Base-by-base conservation (phyloP, 2,888 invertebrate species). In the Parasteatoda lunata region DNA sequence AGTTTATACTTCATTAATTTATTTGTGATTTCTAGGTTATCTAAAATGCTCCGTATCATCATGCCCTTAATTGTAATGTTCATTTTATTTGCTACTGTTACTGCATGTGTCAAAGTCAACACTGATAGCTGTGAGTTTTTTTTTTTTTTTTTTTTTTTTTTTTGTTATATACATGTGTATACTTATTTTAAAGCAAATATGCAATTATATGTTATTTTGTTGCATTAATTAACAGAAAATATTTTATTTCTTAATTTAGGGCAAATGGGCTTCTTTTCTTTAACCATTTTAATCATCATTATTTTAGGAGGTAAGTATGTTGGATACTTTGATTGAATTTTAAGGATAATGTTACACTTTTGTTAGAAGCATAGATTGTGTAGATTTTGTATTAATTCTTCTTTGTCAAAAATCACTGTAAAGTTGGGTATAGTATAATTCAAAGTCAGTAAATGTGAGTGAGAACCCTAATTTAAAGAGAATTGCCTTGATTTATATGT, bases 281-380 rank as follows among this genome's bases (percentile, higher is more conserved):
- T 86, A 48, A 86, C 80, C 48, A 64, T 86, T 30, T 49, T 71
- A 30, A 52, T 86, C 13, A 76, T 80, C 9, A 77, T 86, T 13
- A 49, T 30, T 54, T 70, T 86, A 68, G 85, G 80, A 70, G 68
- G 96, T 98, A 98, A 93, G 93, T 94, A 90, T 47, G 30, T 2
- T 30, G 30, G 0, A 30, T 30, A 30, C 2, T 30, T 30, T 30
- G 30, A 30, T 30, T 30, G 2, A 30, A 30, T 30, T 30, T 30
- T 30, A 30, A 30, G 2, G 30, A 30, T 30, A 30, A 0, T 30
- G 30, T 30, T 30, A 30, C 2, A 2, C 30, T 30, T 30, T 30
- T 30, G 30, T 30, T 30, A 30, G 2, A 30, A 1, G 30, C 30
- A 30, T 30, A 2, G 30, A 30, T 30, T 30, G 0, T 30, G 30